Base-by-base conservation (phyloP, 2,113 vertebrate species). In the Chaetodon auriga region DNA sequence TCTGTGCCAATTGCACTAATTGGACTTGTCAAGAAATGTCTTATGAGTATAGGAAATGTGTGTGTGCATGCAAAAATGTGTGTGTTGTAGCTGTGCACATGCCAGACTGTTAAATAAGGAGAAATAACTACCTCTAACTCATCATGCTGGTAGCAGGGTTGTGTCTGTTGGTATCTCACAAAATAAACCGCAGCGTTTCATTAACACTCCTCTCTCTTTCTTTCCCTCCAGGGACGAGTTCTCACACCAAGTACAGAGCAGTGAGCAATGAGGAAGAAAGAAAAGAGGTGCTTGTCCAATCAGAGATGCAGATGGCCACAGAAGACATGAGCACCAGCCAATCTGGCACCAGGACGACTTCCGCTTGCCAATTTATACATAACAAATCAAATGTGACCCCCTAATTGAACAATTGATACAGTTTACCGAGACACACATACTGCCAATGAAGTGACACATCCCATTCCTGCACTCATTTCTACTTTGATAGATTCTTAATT, bases 301-400 rank as follows among this genome's bases (percentile, higher is more conserved):
- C 78, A 87, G 86, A 86, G 82, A 80, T 82, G 84, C 86, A 76
- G 86, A 90, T 63, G 87, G 84, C 90, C 85, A 72, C 84, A 66
- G 81, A 84, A 74, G 83, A 94, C 87, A 80, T 86, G 82, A 90
- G 84, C 2, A 81, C 7, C 76, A 88, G 87, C 81, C 89, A 80
- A 85, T 78, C 92, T 68, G 91, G 89, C 86, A 61, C 36, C 46
- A 41, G 82, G 81, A 55, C 60, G 14, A 78, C 84, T 36, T 83
- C 55, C 60, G 53, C 69, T 74, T 70, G 43, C 85, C 87, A 78
- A 48, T 87, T 84, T 64, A 76, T 53, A 83, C 78, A 36, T 36
- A 74, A 78, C 70, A 72, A 85, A 90, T 81, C 73, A 82, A 82
- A 90, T 77, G 74, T 82, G 77, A 90, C 85, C 85, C 84, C 54